Base-by-base conservation (phyloP, 2,113 vertebrate genomes). In the Upupa epops region DNA sequence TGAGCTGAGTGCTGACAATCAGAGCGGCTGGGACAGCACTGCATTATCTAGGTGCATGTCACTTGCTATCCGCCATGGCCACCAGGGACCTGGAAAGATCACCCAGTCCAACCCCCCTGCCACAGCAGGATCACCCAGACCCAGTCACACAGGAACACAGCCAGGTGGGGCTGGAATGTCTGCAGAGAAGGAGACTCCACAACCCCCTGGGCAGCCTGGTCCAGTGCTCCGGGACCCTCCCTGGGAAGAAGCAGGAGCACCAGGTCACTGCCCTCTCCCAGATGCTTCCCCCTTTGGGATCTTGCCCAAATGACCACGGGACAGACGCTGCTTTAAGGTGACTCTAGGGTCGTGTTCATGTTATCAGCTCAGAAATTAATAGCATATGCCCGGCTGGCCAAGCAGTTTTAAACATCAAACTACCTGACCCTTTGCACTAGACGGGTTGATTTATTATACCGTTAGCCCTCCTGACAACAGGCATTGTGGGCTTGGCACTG, bases 391-490 rank as follows among this genome's bases (percentile, higher is more conserved):
- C 36, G 83, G 92, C 90, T 92, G 89, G 91, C 84, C 92, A 88
- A 84, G 94, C 37, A 65, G 70, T 85, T 89, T 75, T 90, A 86
- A 92, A 70, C 92, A 81, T 94, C 70, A 19, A 79, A 91, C 29
- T n/a, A 34, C 58, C 60, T 90, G 96, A 97, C 96, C 96, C 92
- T 77, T 96, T 95, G 94, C 93, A 80, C 9, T n/a, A 92, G 94
- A 75, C 89, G 96, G 95, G 95, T 94, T 97, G 97, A 98, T 97
- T 95, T 97, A 97, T 97, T 90, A 94, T 78, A 95, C 96, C 83
- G 88, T 96, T 60, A 78, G 90, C 14, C 7, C 72, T 58, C 92
- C 88, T 95, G 95, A 96, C 93, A 97, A 85, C 69, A 42, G 13
- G 42, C 83, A 68, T 49, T 25, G 48, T 55, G 73, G 90, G 92